phyloP scores from a whole-genome alignment of 2,888 invertebrate species.

The Lingula anatina region DNA sequence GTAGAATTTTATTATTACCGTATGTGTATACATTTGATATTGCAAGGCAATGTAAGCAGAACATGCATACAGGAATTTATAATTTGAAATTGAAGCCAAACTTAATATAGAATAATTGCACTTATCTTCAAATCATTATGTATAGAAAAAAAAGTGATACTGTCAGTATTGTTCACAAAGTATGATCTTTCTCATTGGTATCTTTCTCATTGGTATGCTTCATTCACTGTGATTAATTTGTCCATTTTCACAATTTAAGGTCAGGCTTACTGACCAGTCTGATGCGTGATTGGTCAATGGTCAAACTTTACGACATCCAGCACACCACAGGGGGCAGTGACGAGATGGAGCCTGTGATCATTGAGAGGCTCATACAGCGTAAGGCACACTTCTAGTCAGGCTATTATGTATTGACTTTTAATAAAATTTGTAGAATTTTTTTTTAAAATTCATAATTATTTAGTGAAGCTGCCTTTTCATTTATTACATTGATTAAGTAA shows the following conservation, averaged over 20 bases:
- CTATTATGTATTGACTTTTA: constrained; percentile 15
- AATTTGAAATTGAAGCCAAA: not conserved
- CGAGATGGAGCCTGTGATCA: constrained; percentile 71
- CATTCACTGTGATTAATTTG: too few species aligned
- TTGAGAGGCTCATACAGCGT: constrained; percentile 61
- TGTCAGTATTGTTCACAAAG: not conserved
- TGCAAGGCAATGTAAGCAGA: not conserved
- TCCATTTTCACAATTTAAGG: constrained; percentile 49
- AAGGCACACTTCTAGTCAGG: too few species aligned
- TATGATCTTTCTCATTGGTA: not conserved
- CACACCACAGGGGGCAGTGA: constrained; percentile 61
- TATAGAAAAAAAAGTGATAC: not conserved
- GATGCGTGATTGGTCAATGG: constrained; percentile 69
- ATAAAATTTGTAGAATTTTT: too few species aligned
- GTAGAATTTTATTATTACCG: constrained; percentile 4
- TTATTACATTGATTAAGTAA: too few species aligned
- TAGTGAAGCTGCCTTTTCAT: too few species aligned
- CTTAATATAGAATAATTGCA: not conserved
- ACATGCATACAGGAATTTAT: not conserved
- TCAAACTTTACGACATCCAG: constrained; percentile 83
- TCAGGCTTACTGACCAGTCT: constrained; percentile 73
- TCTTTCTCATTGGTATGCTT: too few species aligned
- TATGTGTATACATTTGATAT: not conserved
- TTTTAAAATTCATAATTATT: too few species aligned
- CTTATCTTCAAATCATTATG: not conserved